phyloP scores from a whole-genome alignment of 2,113 vertebrate genomes.

The Accipiter virgatus region DNA sequence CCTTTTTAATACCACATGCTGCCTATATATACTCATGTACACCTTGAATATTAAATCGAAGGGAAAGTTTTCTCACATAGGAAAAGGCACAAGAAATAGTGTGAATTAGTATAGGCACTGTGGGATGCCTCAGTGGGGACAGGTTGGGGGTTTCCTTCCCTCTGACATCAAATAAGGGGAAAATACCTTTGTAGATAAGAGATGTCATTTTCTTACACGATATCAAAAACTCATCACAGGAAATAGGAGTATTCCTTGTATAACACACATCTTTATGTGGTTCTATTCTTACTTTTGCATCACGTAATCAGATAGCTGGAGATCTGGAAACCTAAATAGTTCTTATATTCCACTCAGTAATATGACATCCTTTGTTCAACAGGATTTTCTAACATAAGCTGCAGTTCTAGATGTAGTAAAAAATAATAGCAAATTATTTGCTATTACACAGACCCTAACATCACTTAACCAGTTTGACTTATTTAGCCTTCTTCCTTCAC shows the following conservation, averaged over 20 bases:
- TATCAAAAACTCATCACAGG: constrained; percentile 45
- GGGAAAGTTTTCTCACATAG: constrained; percentile 58
- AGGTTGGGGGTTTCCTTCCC: constrained; percentile 55
- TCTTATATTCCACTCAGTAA: neutral
- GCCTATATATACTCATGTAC: constrained; percentile 48
- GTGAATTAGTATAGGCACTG: constrained; percentile 2
- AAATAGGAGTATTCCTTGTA: constrained; percentile 57
- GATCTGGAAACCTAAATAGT: neutral
- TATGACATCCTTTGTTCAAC: neutral
- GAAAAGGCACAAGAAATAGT: constrained; percentile 12
- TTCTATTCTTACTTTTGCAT: constrained; percentile 1
- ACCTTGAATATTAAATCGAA: constrained; percentile 32
- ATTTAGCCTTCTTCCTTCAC: neutral
- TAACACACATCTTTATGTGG: neutral
- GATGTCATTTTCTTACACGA: neutral
- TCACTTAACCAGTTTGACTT: neutral
- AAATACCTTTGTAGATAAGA: constrained; percentile 62
- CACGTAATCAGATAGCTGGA: neutral
- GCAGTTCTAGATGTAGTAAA: neutral
- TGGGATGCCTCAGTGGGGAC: constrained; percentile 42
- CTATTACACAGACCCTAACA: neutral
- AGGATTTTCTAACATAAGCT: neutral
- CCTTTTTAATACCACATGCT: neutral
- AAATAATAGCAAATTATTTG: neutral
- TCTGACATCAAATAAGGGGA: constrained; percentile 61